Conservation (phyloP, 1,140 invertebrate genomes). For the Plodia interpunctella region DNA sequence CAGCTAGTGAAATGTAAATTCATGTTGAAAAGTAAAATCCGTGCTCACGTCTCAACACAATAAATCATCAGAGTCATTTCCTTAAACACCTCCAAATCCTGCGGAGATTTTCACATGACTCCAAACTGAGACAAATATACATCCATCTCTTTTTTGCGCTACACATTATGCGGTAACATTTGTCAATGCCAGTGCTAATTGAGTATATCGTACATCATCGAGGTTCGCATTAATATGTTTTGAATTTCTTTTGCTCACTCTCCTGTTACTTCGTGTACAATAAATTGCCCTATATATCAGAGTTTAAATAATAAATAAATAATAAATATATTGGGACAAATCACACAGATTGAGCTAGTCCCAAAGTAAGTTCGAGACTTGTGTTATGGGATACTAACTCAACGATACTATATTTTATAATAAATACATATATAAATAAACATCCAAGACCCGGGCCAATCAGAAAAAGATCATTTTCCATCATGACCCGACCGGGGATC, state of each 20-base stretch:
- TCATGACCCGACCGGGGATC: no score
- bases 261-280: background rate
- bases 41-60: background rate
- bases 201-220: background rate
- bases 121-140: background rate
- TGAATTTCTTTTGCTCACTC: background rate
- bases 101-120: background rate
- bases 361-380: no score
- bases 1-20: no score
- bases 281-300: background rate
- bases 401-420: no score
- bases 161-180: slow-evolving; percentile 2
- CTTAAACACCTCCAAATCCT: background rate
- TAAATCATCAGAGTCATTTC: background rate
- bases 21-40: no score
- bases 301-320: no score
- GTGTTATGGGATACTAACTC: no score
- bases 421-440: no score
- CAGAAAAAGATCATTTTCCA: no score
- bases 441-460: no score
- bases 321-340: no score
- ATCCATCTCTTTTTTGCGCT: slow-evolving; percentile 1
- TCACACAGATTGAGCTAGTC: no score
- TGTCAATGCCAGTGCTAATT: background rate
- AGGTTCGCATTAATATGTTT: background rate